Base-by-base conservation (phyloP, 2,113 vertebrate genomes). In the Anoura caudifer region DNA sequence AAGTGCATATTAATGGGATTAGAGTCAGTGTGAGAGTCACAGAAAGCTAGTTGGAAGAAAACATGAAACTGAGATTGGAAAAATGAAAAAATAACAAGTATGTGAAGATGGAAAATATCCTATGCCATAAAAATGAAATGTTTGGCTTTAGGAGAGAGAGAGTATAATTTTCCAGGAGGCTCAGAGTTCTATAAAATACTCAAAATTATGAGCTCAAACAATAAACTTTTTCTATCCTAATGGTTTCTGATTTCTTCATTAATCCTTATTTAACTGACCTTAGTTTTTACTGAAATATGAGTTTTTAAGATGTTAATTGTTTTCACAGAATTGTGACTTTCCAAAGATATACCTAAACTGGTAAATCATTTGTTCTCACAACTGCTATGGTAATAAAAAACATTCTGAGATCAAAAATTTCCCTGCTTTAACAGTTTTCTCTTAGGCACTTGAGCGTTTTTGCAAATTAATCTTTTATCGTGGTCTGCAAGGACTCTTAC, bases 401-500 rank as follows among this genome's bases (percentile, higher is more conserved):
- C 80, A 47, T 54, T 41, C n/a, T 84, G 92, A 88, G 63, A 77
- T 72, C 28, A 76, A 91, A 73, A 13, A 36, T 36, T 56, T 94
- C 17, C 16, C 26, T 65, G 50, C 19, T 69, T 84, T 82, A 38
- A 84, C 95, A 87, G 10, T 45, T 81, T 36, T 77, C 13, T 80
- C 76, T 47, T 54, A 84, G 24, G 41, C 38, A 93, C 33, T 86
- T 24, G 7, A 75, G 54, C 43, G 86, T 80, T 94, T 89, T 93
- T 96, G 88, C 86, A 97, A 91, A 69, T 95, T 43, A 94, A 83
- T 88, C 56, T 88, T 84, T 90, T 87, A 54, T 47, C 94, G 54
- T 45, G 26, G 36, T 69, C 91, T 82, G 72, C 26, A 69, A 94
- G 85, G 88, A 85, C 33, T 84, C 19, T 69, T 19, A 5, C 69